Evolutionary conservation across 2,797 vertebrate species (phyloP), one percentile per base, ranked within the genome.

Genomic region (Aldrovandia affinis): DNA sequence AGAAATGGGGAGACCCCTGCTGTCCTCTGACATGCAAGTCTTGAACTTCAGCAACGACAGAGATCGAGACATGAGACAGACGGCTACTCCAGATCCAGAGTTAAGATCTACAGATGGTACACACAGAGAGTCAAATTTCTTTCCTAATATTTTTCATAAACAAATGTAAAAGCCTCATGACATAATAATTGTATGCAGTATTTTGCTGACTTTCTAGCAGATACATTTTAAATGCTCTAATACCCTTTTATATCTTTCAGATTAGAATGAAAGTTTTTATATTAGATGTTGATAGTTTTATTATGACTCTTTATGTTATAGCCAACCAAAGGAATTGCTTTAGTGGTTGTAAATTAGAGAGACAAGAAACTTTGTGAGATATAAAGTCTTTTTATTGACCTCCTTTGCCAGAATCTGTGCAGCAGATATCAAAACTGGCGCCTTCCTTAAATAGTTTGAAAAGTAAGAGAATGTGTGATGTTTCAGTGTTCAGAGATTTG

Each of bases 351-450:
- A 81, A 81, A 61, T 42, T 39, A 81, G 25, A 44, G 36, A 28
- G 14, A 14, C 30, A 42, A 54, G 28, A 52, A 28, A 22, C 25
- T 65, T 36, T 36, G 4, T 22, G 63, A 44, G 81, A 84, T 52
- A 55, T 44, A 7, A 63, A 81, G 61, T 33, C 77, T 20, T 22
- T 70, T 77, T n/a, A 80, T 20, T 8, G 61, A 28, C 47, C 42
- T 22, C 20, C 22, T 80, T 57, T 65, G 15, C 61, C 61, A 84
- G 14, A 28, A 77, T 22, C 55, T 78, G 14, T 61, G 78, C 54
- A 42, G 18, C 20, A 78, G 1, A 78, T 75, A 20, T 50, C 65
- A 36, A 47, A 84, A 25, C 59, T 84, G 78, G 78, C 47, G n/a
- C 79, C 47, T 70, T 57, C 79, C 42, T 80, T 80, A 84, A 42